Evolutionary conservation across 1,140 invertebrate species (phyloP).

Genomic region (Halotydeus destructor): DNA sequence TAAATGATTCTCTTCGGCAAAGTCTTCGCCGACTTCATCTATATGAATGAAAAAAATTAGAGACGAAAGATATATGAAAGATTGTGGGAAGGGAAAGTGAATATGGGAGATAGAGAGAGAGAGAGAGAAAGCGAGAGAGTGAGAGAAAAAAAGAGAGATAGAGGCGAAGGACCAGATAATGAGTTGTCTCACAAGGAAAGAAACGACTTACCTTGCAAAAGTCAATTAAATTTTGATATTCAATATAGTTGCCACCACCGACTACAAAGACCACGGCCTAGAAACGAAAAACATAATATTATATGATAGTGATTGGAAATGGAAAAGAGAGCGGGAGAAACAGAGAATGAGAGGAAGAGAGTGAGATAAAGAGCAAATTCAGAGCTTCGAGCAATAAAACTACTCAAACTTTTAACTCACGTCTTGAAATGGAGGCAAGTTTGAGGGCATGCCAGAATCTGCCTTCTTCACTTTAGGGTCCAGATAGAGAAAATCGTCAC

Average conservation of each 20-base stretch:
- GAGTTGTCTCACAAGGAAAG: neutral
- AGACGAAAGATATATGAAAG: constrained; percentile 3
- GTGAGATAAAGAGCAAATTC: neutral
- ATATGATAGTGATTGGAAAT: no score
- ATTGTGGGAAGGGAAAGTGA: neutral
- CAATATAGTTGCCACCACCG: constrained; percentile 96
- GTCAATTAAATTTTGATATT: constrained; percentile 94
- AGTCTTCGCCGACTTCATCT: constrained; percentile 37
- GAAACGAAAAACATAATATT: constrained; percentile 31
- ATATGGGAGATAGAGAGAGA: neutral
- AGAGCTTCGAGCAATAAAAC: constrained; percentile 1
- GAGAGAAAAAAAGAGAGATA: neutral
- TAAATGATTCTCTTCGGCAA: constrained; percentile 63
- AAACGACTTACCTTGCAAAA: constrained; percentile 48
- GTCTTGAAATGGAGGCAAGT: constrained; percentile 27
- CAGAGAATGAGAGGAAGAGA: no score
- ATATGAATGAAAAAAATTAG: constrained; percentile 11
- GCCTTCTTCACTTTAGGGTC: constrained; percentile 72
- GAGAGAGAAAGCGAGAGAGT: constrained; percentile 1
- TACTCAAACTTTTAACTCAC: constrained; percentile 18
- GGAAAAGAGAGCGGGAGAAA: no score
- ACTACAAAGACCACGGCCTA: constrained; percentile 87
- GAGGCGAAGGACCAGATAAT: neutral
- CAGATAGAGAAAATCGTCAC: constrained; percentile 70
- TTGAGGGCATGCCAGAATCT: constrained; percentile 30